Percentiles rank a stretch among this genome's conserved stretches.
These are phyloP conservation scores for Acleris sparsana DNA, from an alignment of 2,888 invertebrate genomes.

Conservation along the genomic window DNA sequence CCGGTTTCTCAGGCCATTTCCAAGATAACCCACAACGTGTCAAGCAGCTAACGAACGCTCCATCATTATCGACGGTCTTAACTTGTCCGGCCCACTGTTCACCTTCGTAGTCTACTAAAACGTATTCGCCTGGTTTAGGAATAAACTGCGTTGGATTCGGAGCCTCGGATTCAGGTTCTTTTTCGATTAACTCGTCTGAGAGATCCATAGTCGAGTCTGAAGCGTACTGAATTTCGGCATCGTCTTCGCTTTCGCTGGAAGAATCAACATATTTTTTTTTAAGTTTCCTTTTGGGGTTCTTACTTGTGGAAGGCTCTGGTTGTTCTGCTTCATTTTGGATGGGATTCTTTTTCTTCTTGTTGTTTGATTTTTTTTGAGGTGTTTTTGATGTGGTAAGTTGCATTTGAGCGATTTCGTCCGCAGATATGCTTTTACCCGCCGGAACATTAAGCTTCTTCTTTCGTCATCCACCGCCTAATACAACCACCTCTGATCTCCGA, in stretches of 20 bases:
- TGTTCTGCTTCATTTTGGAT: too few relatives aligned
- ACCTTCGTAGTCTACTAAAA: conserved; percentile 9
- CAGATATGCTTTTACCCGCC: too few relatives aligned
- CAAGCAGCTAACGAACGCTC: conserved; percentile 24
- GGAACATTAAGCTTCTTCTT: too few relatives aligned
- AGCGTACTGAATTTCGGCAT: conserved; percentile 1
- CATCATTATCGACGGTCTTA: conserved; percentile 21
- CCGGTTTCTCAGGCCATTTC: conserved; percentile 31
- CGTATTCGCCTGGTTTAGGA: conserved; percentile 6
- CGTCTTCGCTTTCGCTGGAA: conserved; percentile 1
- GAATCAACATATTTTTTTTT: not conserved
- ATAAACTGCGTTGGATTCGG: conserved; percentile 2
- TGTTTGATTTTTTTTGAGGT: too few relatives aligned
- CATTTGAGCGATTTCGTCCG: too few relatives aligned
- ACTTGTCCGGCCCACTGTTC: conserved; percentile 29
- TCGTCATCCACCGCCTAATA: not conserved
- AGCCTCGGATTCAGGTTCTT: not conserved
- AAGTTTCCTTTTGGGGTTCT: not conserved
- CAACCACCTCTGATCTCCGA: not conserved
- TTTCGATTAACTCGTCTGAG: conserved; percentile 8
- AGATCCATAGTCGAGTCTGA: conserved; percentile 9
- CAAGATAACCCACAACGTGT: conserved; percentile 24
- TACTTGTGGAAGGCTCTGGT: too few relatives aligned
- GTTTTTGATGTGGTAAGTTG: too few relatives aligned
- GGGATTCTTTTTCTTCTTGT: too few relatives aligned